Base-by-base conservation (phyloP, 1,140 invertebrate species). In the Cotesia glomerata region DNA sequence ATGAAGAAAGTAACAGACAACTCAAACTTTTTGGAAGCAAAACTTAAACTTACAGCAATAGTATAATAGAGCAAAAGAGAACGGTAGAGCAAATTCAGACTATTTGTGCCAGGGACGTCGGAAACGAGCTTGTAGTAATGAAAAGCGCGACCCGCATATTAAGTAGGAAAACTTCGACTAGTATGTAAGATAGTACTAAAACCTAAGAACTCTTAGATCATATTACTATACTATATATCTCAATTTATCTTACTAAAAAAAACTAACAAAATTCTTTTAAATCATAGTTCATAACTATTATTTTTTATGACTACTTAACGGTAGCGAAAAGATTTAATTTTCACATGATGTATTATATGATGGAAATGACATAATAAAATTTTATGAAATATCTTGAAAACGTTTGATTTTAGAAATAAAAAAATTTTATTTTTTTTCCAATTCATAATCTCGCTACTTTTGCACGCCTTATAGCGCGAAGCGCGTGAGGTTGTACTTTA, bases 121-220 rank as follows among this genome's bases (percentile, higher is more conserved):
- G 80, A 79, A 81, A 82, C 80, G 82, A 86, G 82, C 82, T 85
- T 84, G 83, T 80, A 85, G 85, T 87, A 87, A 87, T 87, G 86
- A 87, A 87, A 87, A 87, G 85, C 86, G 85, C 83, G 86, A 87
- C 83, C 84, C 83, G 86, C 85, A 87, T 87, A 87, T 84, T 83
- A 87, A 87, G 85, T 86, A 85, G 84, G 78, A 81, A 84, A 49
- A 82, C 81, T 83, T 78, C 82, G 80, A 80, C 82, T 80, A 81
- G 82, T 81, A 78, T 74, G 75, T 74, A 78, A 75, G 73, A 69
- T 74, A 75, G 63, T 59, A 45, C 32, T 18, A 39, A 35, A 14
- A 45, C 39, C 39, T 18, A n/a, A 4, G 32, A 14, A 58, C 49
- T 68, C 54, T 32, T 14, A 14, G 32, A 16, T 45, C 8, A 49